These are phyloP conservation scores for Agriotes lineatus DNA, from an alignment of 2,888 invertebrate genomes.

Conservation along the genomic window DNA sequence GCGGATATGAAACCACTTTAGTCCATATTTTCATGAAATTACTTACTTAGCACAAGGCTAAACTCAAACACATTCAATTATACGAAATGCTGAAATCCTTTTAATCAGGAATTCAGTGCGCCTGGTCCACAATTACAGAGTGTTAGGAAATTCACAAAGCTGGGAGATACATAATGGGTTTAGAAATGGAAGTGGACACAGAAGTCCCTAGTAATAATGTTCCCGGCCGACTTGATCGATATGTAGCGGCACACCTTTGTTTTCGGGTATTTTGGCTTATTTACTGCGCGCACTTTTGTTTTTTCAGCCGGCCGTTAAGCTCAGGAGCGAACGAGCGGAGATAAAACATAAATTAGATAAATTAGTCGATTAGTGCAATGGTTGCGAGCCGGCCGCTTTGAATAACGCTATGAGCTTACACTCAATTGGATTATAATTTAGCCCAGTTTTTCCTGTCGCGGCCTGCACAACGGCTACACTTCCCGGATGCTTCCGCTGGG, in stretches of 20 bases:
- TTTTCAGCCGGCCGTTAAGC: conserved; percentile 13
- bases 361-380: conserved; percentile 17
- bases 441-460: conserved; percentile 12
- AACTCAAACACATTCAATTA: conserved; percentile 56
- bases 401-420: conserved; percentile 10
- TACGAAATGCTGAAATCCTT: conserved; percentile 57
- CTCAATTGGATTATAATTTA: conserved; percentile 25
- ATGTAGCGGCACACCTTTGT: conserved; percentile 41
- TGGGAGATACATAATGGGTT: conserved; percentile 44
- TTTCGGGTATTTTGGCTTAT: conserved; percentile 32
- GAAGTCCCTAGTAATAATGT: conserved; percentile 39
- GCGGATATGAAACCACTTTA: conserved; percentile 40
- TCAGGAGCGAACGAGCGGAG: conserved; percentile 15
- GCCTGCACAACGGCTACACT: conserved; percentile 13
- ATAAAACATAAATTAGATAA: conserved; percentile 22
- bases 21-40: conserved; percentile 47
- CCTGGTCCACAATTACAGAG: conserved; percentile 52
- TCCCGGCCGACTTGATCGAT: conserved; percentile 37
- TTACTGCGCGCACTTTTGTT: conserved; percentile 12
- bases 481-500: conserved; percentile 14
- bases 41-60: conserved; percentile 51
- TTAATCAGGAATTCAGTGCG: conserved; percentile 56
- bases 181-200: conserved; percentile 44
- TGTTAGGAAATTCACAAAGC: conserved; percentile 55
- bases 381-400: conserved; percentile 6